Percentiles rank a stretch among this genome's conserved stretches.
Conservation (phyloP, 2,888 invertebrate genomes). For the Dolichomitus sp. region DNA sequence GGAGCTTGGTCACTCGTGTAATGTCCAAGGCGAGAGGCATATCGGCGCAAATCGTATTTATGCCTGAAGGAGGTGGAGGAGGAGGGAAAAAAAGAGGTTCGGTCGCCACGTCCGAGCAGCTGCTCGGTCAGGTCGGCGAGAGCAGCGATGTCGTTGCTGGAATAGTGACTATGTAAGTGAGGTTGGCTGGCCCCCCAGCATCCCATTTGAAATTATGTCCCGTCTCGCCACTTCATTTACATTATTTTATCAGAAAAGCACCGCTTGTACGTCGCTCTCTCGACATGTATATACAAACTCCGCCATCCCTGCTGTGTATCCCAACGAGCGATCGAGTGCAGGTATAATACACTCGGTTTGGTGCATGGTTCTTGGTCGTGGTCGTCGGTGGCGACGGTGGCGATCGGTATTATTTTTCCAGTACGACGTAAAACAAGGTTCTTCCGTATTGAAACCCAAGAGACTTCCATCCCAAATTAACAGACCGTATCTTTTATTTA, state of each 20-base stretch:
- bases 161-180: slow-evolving; percentile 47
- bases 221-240: slow-evolving; percentile 65
- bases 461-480: slow-evolving; percentile 37
- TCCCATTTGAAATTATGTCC: slow-evolving; percentile 65
- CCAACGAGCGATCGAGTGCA: slow-evolving; percentile 47
- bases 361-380: slow-evolving; percentile 21
- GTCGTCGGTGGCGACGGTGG: slow-evolving; percentile 61
- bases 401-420: slow-evolving; percentile 52
- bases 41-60: slow-evolving; percentile 55
- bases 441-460: slow-evolving; percentile 47
- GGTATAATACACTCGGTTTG: slow-evolving; percentile 40
- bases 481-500: slow-evolving; percentile 6
- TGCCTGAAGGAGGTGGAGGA: slow-evolving; percentile 38
- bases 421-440: slow-evolving; percentile 53
- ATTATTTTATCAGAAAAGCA: slow-evolving; percentile 69
- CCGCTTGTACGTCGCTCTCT: slow-evolving; percentile 42
- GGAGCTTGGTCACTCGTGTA: slow-evolving; percentile 42
- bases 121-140: slow-evolving; percentile 58
- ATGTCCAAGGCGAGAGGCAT: slow-evolving; percentile 40
- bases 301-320: slow-evolving; percentile 40
- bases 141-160: slow-evolving; percentile 49
- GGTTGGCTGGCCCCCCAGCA: slow-evolving; percentile 47
- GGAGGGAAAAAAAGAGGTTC: slow-evolving; percentile 52
- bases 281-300: slow-evolving; percentile 40
- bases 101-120: slow-evolving; percentile 49